phyloP scores from a whole-genome alignment of 1,140 invertebrate genomes.

The Trialeurodes vaporariorum region DNA sequence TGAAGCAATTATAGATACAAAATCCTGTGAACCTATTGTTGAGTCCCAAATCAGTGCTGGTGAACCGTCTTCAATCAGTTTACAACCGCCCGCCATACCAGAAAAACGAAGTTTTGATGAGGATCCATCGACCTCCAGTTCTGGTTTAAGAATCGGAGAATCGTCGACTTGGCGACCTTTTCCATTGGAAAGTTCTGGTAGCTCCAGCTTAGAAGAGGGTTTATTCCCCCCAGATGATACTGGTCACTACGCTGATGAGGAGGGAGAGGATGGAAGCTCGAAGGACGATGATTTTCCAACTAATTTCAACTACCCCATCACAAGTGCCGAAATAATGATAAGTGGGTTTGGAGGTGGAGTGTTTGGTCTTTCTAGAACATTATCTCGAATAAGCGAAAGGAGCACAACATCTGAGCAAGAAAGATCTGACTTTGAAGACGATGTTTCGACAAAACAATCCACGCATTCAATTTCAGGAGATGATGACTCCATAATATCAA shows the following conservation, averaged over 20 bases:
- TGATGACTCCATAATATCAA: slow-evolving; percentile 67
- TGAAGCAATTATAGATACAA: no score
- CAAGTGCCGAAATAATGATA: slow-evolving; percentile 49
- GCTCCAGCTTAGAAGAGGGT: slow-evolving; percentile 68
- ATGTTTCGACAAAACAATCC: slow-evolving; percentile 64
- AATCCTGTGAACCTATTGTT: no score
- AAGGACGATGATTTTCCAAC: slow-evolving; percentile 49
- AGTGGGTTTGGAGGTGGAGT: slow-evolving; percentile 44
- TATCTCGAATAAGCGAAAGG: slow-evolving; percentile 73
- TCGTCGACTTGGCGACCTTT: not conserved
- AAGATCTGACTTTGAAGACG: slow-evolving; percentile 60
- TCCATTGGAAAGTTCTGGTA: slow-evolving; percentile 63
- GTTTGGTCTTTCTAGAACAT: slow-evolving; percentile 56
- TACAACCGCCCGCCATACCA: slow-evolving; percentile 19
- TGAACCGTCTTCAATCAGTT: slow-evolving; percentile 16
- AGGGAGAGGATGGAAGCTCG: slow-evolving; percentile 40
- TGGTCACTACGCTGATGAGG: slow-evolving; percentile 36
- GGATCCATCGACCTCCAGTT: slow-evolving; percentile 22
- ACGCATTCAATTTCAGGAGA: slow-evolving; percentile 66
- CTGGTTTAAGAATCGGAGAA: slow-evolving; percentile 3
- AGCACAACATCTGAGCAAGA: slow-evolving; percentile 75
- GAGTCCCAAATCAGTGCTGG: not conserved
- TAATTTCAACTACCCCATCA: slow-evolving; percentile 51
- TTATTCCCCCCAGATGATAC: slow-evolving; percentile 60
- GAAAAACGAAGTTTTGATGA: slow-evolving; percentile 28